A percentile compares a stretch with the other conserved stretches of the same genome.
phyloP scores from a whole-genome alignment of 2,113 vertebrate species.

The Zootoca vivipara region DNA sequence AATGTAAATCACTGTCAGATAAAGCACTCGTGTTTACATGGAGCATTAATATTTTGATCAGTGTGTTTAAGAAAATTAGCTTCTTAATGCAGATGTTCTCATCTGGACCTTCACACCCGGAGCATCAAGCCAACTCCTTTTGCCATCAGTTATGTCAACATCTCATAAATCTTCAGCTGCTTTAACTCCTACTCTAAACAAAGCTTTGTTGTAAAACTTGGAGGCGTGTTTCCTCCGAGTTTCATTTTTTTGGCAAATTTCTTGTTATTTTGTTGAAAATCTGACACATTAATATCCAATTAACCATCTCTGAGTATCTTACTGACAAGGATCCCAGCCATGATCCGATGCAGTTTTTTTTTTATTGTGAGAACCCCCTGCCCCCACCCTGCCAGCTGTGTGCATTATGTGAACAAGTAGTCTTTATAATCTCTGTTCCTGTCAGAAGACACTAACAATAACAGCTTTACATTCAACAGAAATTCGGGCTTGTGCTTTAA shows the following conservation, averaged over 20 bases:
- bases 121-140: conserved; percentile 72
- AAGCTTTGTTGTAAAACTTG: conserved; percentile 73
- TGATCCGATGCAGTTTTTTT: conserved; percentile 46
- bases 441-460: conserved; percentile 41
- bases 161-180: conserved; percentile 79
- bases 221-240: conserved; percentile 70
- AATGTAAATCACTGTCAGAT: conserved; percentile 88
- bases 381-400: conserved; percentile 53
- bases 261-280: conserved; percentile 74
- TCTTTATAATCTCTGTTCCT: conserved; percentile 55
- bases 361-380: conserved; percentile 50
- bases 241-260: conserved; percentile 77
- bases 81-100: conserved; percentile 87
- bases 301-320: conserved; percentile 69
- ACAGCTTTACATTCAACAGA: conserved; percentile 44
- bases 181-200: conserved; percentile 76
- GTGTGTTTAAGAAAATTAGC: conserved; percentile 86
- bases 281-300: conserved; percentile 78
- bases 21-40: conserved; percentile 84
- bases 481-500: conserved; percentile 35
- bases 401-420: conserved; percentile 64
- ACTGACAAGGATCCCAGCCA: conserved; percentile 68
- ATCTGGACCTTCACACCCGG: conserved; percentile 75
- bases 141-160: conserved; percentile 83
- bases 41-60: conserved; percentile 91